A percentile compares a stretch with the other conserved stretches of the same genome.
Evolutionary conservation across 2,113 vertebrate species (phyloP).

Genomic region (zebrafish (Danio rerio)): GRCz12tu NC_133200.1:15854501-15855000

Average conservation of each 20-base stretch:
- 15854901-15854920: slow-evolving; percentile 55
- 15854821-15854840: slow-evolving; percentile 53
- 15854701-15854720: not conserved
- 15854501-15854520: slow-evolving; percentile 59
- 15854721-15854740: not conserved
- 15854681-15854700: not conserved
- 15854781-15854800: slow-evolving; percentile 46
- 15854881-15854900: slow-evolving; percentile 56
- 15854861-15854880: slow-evolving; percentile 53
- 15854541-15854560: slow-evolving; percentile 46
- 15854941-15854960: slow-evolving; percentile 62
- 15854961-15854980: slow-evolving; percentile 54
- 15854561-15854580: slow-evolving; percentile 45
- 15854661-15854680: not conserved
- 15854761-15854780: slow-evolving; percentile 34
- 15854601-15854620: slow-evolving; percentile 57
- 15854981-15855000: slow-evolving; percentile 62
- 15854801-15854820: slow-evolving; percentile 48
- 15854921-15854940: slow-evolving; percentile 62
- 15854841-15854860: slow-evolving; percentile 54
- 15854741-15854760: not conserved
- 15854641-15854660: not conserved
- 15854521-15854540: slow-evolving; percentile 58
- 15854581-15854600: slow-evolving; percentile 58
- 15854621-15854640: slow-evolving; percentile 42